Percentiles rank a stretch among this genome's conserved stretches.
Conservation (phyloP, 2,888 invertebrate species). For the Caenorhabditis sp. region DNA sequence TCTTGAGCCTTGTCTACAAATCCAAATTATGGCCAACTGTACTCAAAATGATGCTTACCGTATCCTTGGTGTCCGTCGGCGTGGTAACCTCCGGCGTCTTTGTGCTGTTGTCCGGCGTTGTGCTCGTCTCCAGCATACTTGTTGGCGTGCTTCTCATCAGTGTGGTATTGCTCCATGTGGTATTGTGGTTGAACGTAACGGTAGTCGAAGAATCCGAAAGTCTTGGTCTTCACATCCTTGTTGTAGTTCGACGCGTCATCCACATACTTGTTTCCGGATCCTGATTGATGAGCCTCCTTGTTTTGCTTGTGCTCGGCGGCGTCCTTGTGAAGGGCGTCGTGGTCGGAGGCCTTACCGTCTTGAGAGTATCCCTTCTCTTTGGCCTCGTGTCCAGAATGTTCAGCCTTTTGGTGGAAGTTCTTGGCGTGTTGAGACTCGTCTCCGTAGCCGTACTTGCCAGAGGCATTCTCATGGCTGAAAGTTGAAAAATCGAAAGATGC, state of each 20-base stretch:
- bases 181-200: constrained; percentile 79
- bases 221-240: constrained; percentile 78
- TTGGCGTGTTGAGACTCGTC: constrained; percentile 69
- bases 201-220: constrained; percentile 80
- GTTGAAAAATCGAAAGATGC: neutral
- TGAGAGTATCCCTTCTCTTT: constrained; percentile 63
- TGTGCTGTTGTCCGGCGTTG: constrained; percentile 71
- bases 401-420: constrained; percentile 65
- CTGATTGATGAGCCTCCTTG: constrained; percentile 68
- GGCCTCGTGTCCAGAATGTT: constrained; percentile 68
- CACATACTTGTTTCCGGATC: constrained; percentile 71
- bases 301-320: constrained; percentile 68
- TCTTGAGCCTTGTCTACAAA: constrained; percentile 72
- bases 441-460: constrained; percentile 68
- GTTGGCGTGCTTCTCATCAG: constrained; percentile 79
- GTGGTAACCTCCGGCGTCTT: constrained; percentile 70
- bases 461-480: constrained; percentile 67
- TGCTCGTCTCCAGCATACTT: constrained; percentile 77
- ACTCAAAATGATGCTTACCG: constrained; percentile 36
- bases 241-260: constrained; percentile 73
- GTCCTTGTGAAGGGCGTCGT: constrained; percentile 69
- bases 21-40: neutral
- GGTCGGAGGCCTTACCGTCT: constrained; percentile 67
- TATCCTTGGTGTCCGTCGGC: constrained; percentile 67
- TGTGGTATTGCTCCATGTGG: constrained; percentile 79